A percentile compares a stretch with the other conserved stretches of the same genome.
Conservation (phyloP, 2,888 invertebrate genomes). For the Eumerus sabulonum region DNA sequence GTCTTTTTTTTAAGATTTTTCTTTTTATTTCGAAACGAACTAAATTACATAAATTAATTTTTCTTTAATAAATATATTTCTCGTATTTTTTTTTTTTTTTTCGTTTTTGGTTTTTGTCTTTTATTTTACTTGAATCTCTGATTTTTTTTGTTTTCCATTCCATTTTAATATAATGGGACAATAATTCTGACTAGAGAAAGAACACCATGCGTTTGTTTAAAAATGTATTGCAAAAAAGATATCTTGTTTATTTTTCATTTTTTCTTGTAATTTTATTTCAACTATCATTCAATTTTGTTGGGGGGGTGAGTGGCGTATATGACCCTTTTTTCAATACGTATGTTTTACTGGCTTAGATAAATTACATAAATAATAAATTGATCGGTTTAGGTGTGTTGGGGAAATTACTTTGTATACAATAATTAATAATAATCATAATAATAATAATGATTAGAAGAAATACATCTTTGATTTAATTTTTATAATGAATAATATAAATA, state of each 20-base stretch:
- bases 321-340: conserved; percentile 6
- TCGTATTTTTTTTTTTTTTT: conserved; percentile 50
- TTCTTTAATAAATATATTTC: conserved; percentile 54
- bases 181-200: conserved; percentile 61
- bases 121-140: conserved; percentile 50
- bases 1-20: conserved; percentile 46
- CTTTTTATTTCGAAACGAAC: conserved; percentile 60
- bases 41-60: conserved; percentile 61
- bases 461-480: conserved; percentile 32
- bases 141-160: conserved; percentile 41
- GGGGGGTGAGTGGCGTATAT: conserved; percentile 3
- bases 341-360: conserved; percentile 32
- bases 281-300: conserved; percentile 10
- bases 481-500: conserved; percentile 55
- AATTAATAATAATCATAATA: conserved; percentile 53
- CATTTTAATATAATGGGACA: conserved; percentile 70
- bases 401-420: conserved; percentile 56
- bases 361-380: conserved; percentile 47
- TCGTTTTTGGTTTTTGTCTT: conserved; percentile 65
- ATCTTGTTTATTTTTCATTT: conserved; percentile 19
- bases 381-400: conserved; percentile 37
- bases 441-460: conserved; percentile 57
- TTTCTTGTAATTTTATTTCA: conserved; percentile 14
- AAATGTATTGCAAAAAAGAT: conserved; percentile 48
- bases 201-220: conserved; percentile 50